phyloP scores from a whole-genome alignment of 2,888 invertebrate genomes.

The Tipula vernalis region DNA sequence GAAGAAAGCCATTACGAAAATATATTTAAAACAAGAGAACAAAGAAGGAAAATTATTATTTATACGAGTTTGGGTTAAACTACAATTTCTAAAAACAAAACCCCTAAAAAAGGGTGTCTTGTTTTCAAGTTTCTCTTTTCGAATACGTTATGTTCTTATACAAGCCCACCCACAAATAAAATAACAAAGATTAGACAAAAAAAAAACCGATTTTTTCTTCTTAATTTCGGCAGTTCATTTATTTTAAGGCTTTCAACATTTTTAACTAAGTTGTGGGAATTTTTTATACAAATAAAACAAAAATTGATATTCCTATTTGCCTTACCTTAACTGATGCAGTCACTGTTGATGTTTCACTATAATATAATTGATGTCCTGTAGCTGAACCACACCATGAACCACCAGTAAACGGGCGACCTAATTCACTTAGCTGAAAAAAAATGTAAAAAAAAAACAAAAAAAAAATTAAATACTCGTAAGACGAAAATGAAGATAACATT shows the following conservation, averaged over 20 bases:
- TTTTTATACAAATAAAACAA: neutral
- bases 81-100: neutral
- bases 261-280: neutral
- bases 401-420: slow-evolving; percentile 75
- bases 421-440: slow-evolving; percentile 54
- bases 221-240: neutral
- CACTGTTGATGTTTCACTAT: slow-evolving; percentile 81
- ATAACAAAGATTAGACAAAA: neutral
- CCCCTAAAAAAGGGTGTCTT: neutral
- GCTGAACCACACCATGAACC: slow-evolving; percentile 84
- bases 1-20: neutral
- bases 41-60: neutral
- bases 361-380: slow-evolving; percentile 69
- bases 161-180: neutral
- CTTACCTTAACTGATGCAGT: slow-evolving; percentile 69
- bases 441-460: neutral
- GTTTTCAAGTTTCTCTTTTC: neutral
- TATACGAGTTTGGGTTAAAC: neutral
- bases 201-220: neutral
- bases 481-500: neutral
- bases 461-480: neutral
- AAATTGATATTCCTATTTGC: neutral
- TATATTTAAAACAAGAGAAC: neutral
- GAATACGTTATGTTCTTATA: neutral
- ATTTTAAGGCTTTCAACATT: neutral